Percentiles rank a stretch among this genome's conserved stretches.
Conservation (phyloP, 2,797 vertebrate species). For the Psittacula derbiana region DNA sequence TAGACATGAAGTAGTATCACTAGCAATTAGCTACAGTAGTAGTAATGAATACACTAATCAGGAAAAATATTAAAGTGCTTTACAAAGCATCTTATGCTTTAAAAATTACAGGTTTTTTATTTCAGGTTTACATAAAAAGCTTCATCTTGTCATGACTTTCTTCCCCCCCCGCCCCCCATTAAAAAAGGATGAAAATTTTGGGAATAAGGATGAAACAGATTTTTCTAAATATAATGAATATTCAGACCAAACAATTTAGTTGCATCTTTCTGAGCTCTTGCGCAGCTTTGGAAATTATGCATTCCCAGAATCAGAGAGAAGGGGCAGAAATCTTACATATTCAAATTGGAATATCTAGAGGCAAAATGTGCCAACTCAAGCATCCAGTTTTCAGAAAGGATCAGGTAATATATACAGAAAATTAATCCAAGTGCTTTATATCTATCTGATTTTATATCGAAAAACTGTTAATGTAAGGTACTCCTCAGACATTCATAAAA, state of each 20-base stretch:
- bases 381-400: background rate
- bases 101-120: background rate
- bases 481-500: background rate
- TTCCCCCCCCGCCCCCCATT: accelerated
- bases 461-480: background rate
- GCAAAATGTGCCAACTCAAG: background rate
- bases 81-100: background rate
- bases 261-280: background rate
- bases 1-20: background rate
- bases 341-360: background rate
- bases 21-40: background rate
- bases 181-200: background rate
- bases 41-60: background rate
- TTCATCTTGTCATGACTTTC: background rate
- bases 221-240: background rate
- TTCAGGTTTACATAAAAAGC: background rate
- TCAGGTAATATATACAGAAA: background rate
- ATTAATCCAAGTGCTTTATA: background rate
- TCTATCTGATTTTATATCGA: background rate
- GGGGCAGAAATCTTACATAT: background rate
- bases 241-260: background rate
- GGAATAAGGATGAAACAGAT: background rate
- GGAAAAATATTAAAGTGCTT: background rate
- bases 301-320: background rate
- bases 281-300: background rate